Evolutionary conservation across 2,888 invertebrate species (phyloP).

Genomic region (Yponomeuta evonymella): DNA sequence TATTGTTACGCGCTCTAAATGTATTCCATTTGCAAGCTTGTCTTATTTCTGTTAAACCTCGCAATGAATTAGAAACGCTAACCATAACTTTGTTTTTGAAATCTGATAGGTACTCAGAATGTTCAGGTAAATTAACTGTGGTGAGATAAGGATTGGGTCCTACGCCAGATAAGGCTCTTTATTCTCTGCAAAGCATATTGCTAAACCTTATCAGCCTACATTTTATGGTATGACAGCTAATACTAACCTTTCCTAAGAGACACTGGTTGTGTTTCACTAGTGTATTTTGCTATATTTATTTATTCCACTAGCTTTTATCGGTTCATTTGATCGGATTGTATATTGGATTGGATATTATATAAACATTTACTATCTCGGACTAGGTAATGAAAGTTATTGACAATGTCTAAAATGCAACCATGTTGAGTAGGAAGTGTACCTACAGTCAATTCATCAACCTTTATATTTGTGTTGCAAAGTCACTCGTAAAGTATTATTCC

Average conservation of each 20-base stretch:
- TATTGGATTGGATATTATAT: not conserved
- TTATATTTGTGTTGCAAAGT: too few relatives aligned
- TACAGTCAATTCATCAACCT: too few relatives aligned
- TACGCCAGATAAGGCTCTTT: not conserved
- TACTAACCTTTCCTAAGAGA: too few relatives aligned
- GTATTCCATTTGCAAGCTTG: too few relatives aligned
- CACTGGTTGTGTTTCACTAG: too few relatives aligned
- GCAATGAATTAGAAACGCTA: too few relatives aligned
- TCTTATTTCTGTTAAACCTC: too few relatives aligned
- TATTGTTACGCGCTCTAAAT: too few relatives aligned
- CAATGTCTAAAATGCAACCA: not conserved
- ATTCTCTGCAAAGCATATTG: not conserved
- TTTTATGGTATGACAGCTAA: not conserved
- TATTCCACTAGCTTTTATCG: not conserved
- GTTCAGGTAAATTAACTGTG: not conserved
- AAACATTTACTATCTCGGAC: not conserved
- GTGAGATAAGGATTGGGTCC: not conserved
- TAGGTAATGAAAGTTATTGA: not conserved
- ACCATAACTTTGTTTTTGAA: not conserved
- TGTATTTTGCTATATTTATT: too few relatives aligned
- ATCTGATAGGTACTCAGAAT: not conserved
- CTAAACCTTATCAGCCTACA: not conserved
- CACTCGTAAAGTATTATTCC: too few relatives aligned
- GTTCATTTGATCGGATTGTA: not conserved
- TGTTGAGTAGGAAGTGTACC: too few relatives aligned